Evolutionary conservation across 30 jellyfish, hydroid and myxozoan species (phyloP).

Genomic region (Aurelia sp.): DNA sequence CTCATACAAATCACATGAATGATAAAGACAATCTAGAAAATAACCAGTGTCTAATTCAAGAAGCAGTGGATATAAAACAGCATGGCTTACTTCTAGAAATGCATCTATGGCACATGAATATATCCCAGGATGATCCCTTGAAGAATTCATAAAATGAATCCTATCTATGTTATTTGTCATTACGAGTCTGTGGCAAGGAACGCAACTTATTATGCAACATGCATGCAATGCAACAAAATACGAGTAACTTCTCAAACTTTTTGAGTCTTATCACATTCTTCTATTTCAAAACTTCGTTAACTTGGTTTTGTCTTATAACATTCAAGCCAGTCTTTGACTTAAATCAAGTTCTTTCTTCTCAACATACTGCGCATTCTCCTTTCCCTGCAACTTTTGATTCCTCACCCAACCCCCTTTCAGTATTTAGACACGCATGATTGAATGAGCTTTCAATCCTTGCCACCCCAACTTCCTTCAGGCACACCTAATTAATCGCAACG

Average conservation of each 20-base stretch:
- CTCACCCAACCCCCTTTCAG: too few relatives aligned
- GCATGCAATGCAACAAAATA: too few relatives aligned
- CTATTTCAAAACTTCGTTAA: neutral
- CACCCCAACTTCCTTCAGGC: too few relatives aligned
- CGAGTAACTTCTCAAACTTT: too few relatives aligned
- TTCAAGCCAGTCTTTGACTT: constrained; percentile 9
- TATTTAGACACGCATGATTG: too few relatives aligned
- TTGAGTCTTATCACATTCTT: too few relatives aligned
- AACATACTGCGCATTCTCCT: too few relatives aligned
- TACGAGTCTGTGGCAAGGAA: neutral
- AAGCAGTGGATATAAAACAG: constrained; percentile 6
- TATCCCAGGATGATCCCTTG: constrained; percentile 2
- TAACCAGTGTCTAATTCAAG: constrained; percentile 18
- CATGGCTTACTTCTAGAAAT: neutral
- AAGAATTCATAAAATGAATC: neutral
- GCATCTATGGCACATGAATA: neutral
- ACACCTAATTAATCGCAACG: too few relatives aligned
- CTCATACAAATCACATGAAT: neutral
- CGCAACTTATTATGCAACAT: too few relatives aligned
- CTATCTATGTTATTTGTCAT: neutral
- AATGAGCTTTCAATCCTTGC: too few relatives aligned
- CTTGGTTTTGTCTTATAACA: constrained; percentile 9
- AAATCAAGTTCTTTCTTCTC: neutral
- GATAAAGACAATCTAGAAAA: constrained; percentile 9
- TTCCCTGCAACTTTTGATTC: too few relatives aligned